phyloP scores from a whole-genome alignment of 2,113 vertebrate species.

The Zeus faber region DNA sequence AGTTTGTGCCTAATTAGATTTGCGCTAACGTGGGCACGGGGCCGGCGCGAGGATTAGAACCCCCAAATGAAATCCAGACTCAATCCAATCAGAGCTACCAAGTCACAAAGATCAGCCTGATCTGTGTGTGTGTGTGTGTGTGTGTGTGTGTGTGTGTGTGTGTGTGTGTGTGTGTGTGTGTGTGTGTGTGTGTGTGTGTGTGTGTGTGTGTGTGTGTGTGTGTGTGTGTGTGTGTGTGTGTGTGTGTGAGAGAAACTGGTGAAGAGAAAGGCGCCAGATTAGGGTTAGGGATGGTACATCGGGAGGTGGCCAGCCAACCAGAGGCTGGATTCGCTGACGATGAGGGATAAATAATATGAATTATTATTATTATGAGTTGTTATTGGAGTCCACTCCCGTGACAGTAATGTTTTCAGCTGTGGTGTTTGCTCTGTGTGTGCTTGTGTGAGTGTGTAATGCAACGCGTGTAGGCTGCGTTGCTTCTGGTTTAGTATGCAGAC shows the following conservation, averaged over 20 bases:
- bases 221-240: neutral
- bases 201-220: neutral
- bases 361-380: too few species aligned
- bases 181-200: neutral
- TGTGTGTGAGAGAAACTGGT: neutral
- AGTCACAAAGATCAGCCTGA: constrained; percentile 60
- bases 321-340: neutral
- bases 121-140: constrained; percentile 47
- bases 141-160: constrained; percentile 9
- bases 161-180: neutral
- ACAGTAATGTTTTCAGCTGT: neutral
- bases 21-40: constrained; percentile 48
- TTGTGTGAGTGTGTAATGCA: constrained; percentile 40
- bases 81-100: constrained; percentile 63
- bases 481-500: constrained; percentile 50
- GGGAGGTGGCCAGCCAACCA: constrained; percentile 14
- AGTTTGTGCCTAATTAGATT: neutral
- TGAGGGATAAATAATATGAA: neutral
- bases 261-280: constrained; percentile 44
- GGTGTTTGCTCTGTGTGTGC: constrained; percentile 26
- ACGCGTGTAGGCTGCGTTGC: constrained; percentile 56
- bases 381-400: neutral
- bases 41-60: constrained; percentile 55
- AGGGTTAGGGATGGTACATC: constrained; percentile 46
- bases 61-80: constrained; percentile 53